Evolutionary conservation across 2,113 vertebrate species (phyloP).

Genomic region (Gavia stellata): DNA sequence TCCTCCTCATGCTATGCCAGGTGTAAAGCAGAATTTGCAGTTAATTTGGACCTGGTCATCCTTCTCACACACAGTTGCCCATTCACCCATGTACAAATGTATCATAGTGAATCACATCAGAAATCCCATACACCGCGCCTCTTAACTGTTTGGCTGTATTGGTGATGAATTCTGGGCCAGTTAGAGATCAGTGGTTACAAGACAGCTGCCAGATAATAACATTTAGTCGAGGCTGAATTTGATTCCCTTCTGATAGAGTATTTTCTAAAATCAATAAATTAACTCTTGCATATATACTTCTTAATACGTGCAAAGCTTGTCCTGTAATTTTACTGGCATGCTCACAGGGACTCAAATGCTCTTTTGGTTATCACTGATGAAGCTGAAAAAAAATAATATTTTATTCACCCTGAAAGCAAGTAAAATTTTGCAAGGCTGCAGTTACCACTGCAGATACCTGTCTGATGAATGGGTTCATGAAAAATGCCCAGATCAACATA

Average conservation of each 20-base stretch:
- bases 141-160: neutral
- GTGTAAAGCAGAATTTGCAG: neutral
- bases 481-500: constrained; percentile 44
- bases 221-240: neutral
- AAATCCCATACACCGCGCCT: neutral
- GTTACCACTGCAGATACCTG: neutral
- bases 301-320: neutral
- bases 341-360: neutral
- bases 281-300: neutral
- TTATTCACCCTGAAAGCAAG: neutral
- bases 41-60: neutral
- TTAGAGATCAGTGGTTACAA: neutral
- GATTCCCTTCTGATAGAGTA: neutral
- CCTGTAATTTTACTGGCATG: neutral
- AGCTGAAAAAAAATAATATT: neutral
- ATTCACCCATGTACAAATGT: neutral
- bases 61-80: neutral
- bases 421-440: neutral
- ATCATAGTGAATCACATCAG: neutral
- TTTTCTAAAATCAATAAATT: neutral
- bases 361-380: neutral
- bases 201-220: neutral
- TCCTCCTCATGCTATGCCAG: neutral
- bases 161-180: neutral
- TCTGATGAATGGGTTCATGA: constrained; percentile 7